Percentiles rank a stretch among this genome's conserved stretches.
Conservation (phyloP, 2,888 invertebrate genomes). For the Fabriciana adippe region DNA sequence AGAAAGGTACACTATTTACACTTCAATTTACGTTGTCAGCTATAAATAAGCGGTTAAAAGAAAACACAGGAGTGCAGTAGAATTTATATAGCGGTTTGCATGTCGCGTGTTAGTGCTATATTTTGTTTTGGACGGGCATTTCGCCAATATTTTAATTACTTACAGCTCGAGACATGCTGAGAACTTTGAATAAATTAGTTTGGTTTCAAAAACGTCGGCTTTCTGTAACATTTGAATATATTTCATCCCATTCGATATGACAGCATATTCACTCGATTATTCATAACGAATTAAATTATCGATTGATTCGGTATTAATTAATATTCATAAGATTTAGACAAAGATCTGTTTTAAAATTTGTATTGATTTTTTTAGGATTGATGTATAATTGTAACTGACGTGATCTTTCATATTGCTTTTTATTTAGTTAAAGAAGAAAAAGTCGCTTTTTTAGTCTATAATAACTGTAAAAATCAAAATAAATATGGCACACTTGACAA, state of each 20-base stretch:
- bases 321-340: too few species aligned
- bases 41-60: conserved; percentile 43
- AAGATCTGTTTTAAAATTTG: too few species aligned
- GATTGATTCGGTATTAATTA: too few species aligned
- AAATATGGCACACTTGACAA: not conserved
- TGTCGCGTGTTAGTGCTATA: conserved; percentile 33
- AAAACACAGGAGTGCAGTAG: conserved; percentile 40
- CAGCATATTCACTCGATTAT: not conserved
- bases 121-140: conserved; percentile 34
- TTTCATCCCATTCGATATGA: not conserved
- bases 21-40: conserved; percentile 43
- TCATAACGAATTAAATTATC: too few species aligned
- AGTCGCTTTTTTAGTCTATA: too few species aligned
- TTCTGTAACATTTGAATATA: not conserved
- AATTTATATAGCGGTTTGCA: conserved; percentile 42
- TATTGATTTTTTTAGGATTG: too few species aligned
- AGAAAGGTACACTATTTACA: conserved; percentile 42
- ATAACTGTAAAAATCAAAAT: not conserved
- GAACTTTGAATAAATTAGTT: conserved; percentile 23
- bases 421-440: too few species aligned
- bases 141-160: conserved; percentile 42
- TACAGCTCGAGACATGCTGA: conserved; percentile 19
- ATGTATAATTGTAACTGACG: too few species aligned
- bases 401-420: too few species aligned
- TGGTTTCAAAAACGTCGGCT: not conserved